Evolutionary conservation across 2,888 invertebrate species (phyloP).

Genomic region (Tenthredo livida): DNA sequence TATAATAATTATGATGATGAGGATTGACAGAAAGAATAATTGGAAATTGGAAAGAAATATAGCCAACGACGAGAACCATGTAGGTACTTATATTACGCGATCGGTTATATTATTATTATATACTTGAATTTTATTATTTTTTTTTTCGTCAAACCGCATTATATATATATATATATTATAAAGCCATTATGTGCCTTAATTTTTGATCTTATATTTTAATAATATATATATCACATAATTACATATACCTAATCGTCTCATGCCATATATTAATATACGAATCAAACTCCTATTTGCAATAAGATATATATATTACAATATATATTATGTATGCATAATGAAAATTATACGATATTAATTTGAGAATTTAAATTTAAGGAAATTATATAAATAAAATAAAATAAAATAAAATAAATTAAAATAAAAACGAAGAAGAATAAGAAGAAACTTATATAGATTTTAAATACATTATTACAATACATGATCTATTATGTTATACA

Average conservation of each 20-base stretch:
- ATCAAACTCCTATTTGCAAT: conserved; percentile 59
- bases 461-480: conserved; percentile 65
- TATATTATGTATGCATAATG: conserved; percentile 51
- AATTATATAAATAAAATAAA: too few species aligned
- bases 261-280: conserved; percentile 39
- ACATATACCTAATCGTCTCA: conserved; percentile 41
- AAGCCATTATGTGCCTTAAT: neutral
- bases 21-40: too few species aligned
- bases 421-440: too few species aligned
- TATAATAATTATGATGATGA: too few species aligned
- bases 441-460: conserved; percentile 32
- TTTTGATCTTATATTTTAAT: conserved; percentile 56
- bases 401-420: too few species aligned
- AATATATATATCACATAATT: conserved; percentile 6
- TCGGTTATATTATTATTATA: too few species aligned
- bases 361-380: conserved; percentile 55
- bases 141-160: neutral
- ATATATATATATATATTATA: too few species aligned
- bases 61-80: too few species aligned
- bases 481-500: conserved; percentile 71
- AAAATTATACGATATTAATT: conserved; percentile 64
- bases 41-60: too few species aligned
- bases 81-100: too few species aligned
- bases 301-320: conserved; percentile 47
- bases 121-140: too few species aligned